Base-by-base conservation (phyloP, 2,888 invertebrate species). In the Tyria jacobaeae region DNA sequence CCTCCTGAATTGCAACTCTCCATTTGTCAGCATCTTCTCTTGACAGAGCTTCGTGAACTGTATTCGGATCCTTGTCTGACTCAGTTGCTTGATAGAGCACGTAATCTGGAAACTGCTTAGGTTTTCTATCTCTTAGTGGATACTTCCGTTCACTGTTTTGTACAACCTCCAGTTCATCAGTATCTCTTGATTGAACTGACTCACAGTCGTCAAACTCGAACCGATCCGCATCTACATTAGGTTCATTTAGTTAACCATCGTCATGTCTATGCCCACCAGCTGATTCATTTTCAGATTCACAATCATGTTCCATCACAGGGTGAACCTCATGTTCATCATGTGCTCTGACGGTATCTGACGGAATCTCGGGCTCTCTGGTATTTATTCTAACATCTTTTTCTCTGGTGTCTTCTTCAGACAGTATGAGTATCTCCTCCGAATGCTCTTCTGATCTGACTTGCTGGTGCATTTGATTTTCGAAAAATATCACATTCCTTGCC, bases 21-120 rank as follows among this genome's bases (percentile, higher is more conserved):
- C 47, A 47, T 10, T 5, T 6, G 6, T n/a, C 24, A 17, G 9
- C 17, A 25, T 54, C 54, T 1, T 1, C 9, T 55, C 34, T 21
- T 10, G 17, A 47, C 10, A 31, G 34, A 7, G 47, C 55, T 14
- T 55, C 55, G 3, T 34, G 7, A 7, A 55, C n/a, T 5, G 47
- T 31, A 10, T 12, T n/a, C 3, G 55, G 41, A 31, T 55, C 44
- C n/a, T 44, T 1, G 7, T 31, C 31, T 31, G 7, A 31, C 7
- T 31, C 31, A 17, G 15, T n/a, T 14, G 53, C 24, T 39, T 53
- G 39, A 53, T 53, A 53, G 1, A 25, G 12, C 7, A 39, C 41
- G 41, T 25, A 53, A n/a, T 53, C 41, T 17, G 53, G 53, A 41
- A 39, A 53, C 39, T 53, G 24, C n/a, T 53, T 53, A 3, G 4